Evolutionary conservation across 2,888 invertebrate genomes (phyloP).

Genomic region (Drosophila anomalata): DNA sequence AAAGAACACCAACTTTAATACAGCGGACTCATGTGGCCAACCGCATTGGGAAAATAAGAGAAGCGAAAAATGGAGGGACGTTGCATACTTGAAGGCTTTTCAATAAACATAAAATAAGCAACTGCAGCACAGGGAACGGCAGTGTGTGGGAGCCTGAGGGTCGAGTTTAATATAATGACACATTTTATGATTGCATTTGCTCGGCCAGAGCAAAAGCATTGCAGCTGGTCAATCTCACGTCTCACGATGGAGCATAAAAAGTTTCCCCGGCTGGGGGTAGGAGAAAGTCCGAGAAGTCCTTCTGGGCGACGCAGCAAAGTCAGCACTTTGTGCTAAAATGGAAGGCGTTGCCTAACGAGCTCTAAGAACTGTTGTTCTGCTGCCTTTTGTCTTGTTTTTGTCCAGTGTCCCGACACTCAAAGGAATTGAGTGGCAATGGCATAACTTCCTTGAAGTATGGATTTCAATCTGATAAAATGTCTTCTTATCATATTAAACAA

Average conservation of each 20-base stretch:
- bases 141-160: slow-evolving; percentile 23
- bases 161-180: slow-evolving; percentile 69
- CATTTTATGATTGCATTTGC: slow-evolving; percentile 78
- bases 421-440: not conserved
- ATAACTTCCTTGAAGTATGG: not conserved
- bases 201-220: slow-evolving; percentile 19
- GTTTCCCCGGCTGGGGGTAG: slow-evolving; percentile 20
- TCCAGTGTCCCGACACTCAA: not conserved
- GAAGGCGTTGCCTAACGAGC: slow-evolving; percentile 49
- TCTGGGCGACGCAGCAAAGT: slow-evolving; percentile 51
- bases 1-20: slow-evolving; percentile 59
- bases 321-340: slow-evolving; percentile 63
- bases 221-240: slow-evolving; percentile 70
- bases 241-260: slow-evolving; percentile 40
- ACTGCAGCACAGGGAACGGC: slow-evolving; percentile 6
- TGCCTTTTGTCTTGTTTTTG: slow-evolving; percentile 16
- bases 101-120: slow-evolving; percentile 52
- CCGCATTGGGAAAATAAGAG: slow-evolving; percentile 6
- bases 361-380: slow-evolving; percentile 17
- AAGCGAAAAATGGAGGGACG: slow-evolving; percentile 13
- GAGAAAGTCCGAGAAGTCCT: not conserved
- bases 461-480: not conserved
- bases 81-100: slow-evolving; percentile 56
- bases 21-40: slow-evolving; percentile 22
- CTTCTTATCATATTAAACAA: not conserved